Conservation (phyloP, 2,888 invertebrate genomes). For the Leistus spinibarbis region DNA sequence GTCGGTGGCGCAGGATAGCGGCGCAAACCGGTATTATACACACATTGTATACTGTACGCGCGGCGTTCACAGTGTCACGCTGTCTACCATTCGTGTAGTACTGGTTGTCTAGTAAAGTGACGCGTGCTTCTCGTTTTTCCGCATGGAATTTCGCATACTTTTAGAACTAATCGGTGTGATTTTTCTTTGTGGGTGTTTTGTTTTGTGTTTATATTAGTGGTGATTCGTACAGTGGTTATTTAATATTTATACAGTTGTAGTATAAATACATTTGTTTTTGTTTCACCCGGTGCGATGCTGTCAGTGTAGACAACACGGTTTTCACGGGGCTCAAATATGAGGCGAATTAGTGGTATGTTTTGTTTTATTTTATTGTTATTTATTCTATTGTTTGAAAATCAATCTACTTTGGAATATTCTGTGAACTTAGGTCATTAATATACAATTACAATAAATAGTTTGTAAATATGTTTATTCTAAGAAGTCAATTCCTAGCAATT, state of each 20-base stretch:
- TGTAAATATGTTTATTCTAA: too few relatives aligned
- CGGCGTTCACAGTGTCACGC: conserved; percentile 4
- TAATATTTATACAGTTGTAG: neutral
- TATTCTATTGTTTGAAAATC: too few relatives aligned
- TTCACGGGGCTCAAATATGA: conserved; percentile 3
- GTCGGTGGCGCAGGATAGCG: conserved; percentile 10
- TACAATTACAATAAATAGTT: too few relatives aligned
- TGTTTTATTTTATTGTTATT: neutral
- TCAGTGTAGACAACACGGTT: neutral
- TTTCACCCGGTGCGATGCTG: conserved; percentile 11
- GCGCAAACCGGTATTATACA: conserved; percentile 1
- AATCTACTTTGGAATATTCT: too few relatives aligned
- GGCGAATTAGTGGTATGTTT: conserved; percentile 8
- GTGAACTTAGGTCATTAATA: too few relatives aligned
- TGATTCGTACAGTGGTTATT: neutral
- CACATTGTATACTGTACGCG: neutral
- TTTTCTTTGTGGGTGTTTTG: neutral
- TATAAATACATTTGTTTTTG: neutral
- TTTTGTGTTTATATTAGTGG: neutral
- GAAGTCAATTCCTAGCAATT: too few relatives aligned
- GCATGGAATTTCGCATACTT: neutral
- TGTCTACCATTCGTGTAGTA: conserved; percentile 10
- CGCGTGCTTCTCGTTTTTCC: neutral
- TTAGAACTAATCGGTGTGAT: conserved; percentile 1
- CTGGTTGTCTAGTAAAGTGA: conserved; percentile 2